Conservation (phyloP, 2,113 vertebrate species). For the Hippolais icterina region DNA sequence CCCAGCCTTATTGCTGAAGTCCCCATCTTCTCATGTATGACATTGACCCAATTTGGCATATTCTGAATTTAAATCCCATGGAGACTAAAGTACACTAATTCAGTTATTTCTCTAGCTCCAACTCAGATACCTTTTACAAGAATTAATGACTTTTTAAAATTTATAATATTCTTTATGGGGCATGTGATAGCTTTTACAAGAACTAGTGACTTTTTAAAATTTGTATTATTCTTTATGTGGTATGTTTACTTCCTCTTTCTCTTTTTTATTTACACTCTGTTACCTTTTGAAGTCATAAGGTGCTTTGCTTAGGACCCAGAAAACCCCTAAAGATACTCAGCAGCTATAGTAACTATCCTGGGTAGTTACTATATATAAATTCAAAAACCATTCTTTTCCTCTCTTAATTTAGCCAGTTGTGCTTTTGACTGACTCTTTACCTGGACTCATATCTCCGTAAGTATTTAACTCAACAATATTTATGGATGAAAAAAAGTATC, state of each 20-base stretch:
- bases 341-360: background rate
- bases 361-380: background rate
- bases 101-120: background rate
- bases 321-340: background rate
- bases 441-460: background rate
- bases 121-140: background rate
- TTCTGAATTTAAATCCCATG: background rate
- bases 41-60: background rate
- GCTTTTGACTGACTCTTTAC: background rate
- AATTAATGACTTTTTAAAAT: background rate
- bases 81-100: background rate
- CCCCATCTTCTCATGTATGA: background rate
- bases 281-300: background rate
- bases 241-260: background rate
- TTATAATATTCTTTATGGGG: too few relatives aligned
- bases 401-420: background rate
- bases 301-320: background rate
- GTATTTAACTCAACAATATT: background rate
- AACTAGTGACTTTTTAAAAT: background rate
- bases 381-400: background rate
- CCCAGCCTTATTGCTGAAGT: background rate
- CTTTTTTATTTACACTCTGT: background rate
- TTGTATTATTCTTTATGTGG: background rate
- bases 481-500: background rate
- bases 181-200: background rate